phyloP scores from a whole-genome alignment of 2,888 invertebrate genomes.

The Cryptocephalus moraei region DNA sequence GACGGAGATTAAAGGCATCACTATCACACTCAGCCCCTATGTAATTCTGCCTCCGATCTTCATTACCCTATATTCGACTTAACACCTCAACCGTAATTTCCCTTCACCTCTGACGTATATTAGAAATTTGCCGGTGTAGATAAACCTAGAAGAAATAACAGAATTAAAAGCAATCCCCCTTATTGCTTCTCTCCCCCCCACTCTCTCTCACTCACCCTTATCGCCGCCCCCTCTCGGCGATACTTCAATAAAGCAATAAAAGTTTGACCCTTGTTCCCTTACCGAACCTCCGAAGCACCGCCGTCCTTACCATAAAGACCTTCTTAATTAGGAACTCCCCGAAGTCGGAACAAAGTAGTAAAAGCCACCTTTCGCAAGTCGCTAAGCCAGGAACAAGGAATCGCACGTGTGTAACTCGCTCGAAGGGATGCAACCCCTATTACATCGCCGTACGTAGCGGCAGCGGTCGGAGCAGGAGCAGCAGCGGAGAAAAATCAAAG shows the following conservation, averaged over 20 bases:
- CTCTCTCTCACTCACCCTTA: no score
- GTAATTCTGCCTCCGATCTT: no score
- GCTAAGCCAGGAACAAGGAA: background rate
- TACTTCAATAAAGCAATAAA: background rate
- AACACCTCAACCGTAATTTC: no score
- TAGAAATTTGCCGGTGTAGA: no score
- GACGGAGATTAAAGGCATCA: no score
- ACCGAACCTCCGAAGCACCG: background rate
- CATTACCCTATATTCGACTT: no score
- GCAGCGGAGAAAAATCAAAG: slow-evolving; percentile 22
- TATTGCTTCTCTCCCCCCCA: no score
- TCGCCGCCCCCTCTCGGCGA: no score
- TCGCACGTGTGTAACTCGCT: background rate
- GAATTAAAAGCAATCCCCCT: no score
- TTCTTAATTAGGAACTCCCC: background rate
- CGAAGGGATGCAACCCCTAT: background rate
- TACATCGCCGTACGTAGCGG: background rate
- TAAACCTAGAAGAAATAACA: no score
- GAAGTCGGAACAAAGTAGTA: background rate
- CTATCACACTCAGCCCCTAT: no score
- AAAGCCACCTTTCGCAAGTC: background rate
- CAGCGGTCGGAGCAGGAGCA: background rate
- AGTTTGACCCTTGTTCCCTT: background rate
- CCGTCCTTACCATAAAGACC: background rate
- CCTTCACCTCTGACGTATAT: no score